Evolutionary conservation across 2,113 vertebrate genomes (phyloP).

Genomic region (Rhombomys opimus): DNA sequence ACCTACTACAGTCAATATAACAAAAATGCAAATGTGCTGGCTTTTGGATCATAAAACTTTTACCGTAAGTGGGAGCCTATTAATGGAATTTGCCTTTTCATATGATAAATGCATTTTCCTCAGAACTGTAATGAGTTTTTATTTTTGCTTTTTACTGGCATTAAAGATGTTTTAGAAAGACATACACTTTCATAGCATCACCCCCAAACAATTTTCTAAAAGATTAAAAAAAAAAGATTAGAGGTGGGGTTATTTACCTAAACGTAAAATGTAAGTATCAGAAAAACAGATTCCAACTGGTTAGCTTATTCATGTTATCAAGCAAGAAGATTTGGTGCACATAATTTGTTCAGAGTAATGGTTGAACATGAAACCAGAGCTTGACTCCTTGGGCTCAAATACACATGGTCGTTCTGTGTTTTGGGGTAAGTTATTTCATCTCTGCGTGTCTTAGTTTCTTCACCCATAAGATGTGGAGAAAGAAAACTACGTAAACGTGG

Average conservation of each 20-base stretch:
- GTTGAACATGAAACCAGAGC: not conserved
- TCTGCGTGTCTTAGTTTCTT: not conserved
- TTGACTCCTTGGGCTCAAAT: not conserved
- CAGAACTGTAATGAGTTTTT: not conserved
- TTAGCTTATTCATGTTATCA: not conserved
- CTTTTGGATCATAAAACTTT: conserved; percentile 44
- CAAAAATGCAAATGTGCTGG: conserved; percentile 36
- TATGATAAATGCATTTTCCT: not conserved
- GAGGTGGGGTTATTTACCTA: not conserved
- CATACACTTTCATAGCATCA: conserved; percentile 3
- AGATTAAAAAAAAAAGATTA: not conserved
- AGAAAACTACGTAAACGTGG: not conserved
- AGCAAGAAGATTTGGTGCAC: not conserved
- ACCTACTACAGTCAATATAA: conserved; percentile 54
- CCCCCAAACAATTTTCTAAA: not conserved
- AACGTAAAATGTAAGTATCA: not conserved
- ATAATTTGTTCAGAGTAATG: not conserved
- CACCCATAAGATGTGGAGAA: not conserved
- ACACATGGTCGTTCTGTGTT: not conserved
- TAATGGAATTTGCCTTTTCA: not conserved
- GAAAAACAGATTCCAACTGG: not conserved
- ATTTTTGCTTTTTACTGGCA: not conserved
- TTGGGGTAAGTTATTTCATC: not conserved
- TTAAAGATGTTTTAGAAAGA: conserved; percentile 29
- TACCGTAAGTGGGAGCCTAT: not conserved